Evolutionary conservation across 2,797 vertebrate species (phyloP).

Genomic region (Tokudaia muenninki): DNA sequence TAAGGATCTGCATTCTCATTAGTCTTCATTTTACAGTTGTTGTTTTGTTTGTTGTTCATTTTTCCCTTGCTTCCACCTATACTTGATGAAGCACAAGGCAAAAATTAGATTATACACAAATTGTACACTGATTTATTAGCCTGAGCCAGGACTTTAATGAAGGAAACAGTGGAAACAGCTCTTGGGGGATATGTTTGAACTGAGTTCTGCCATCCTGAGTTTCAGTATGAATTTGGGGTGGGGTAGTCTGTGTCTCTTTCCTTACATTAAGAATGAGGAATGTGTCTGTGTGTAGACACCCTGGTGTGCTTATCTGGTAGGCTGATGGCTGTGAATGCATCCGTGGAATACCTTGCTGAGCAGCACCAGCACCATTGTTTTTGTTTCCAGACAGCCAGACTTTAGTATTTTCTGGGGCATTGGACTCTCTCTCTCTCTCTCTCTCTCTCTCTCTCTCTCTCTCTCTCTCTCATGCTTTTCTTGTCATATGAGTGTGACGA

Average conservation of each 20-base stretch:
- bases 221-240: neutral
- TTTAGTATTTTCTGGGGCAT: rapidly evolving
- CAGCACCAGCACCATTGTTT: neutral
- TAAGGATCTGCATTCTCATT: conserved; percentile 38
- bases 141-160: conserved; percentile 64
- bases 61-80: conserved; percentile 58
- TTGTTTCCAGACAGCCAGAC: neutral
- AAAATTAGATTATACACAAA: conserved; percentile 79
- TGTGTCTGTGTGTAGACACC: neutral
- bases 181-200: conserved; percentile 4
- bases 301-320: rapidly evolving
- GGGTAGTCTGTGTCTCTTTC: neutral
- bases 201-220: neutral
- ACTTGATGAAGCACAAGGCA: conserved; percentile 66
- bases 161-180: neutral
- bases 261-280: neutral
- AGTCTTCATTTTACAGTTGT: conserved; percentile 67
- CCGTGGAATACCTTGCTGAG: rapidly evolving
- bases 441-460: neutral
- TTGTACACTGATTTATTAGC: conserved; percentile 79
- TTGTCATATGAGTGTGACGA: rapidly evolving
- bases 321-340: neutral
- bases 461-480: neutral
- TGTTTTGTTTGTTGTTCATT: conserved; percentile 22
- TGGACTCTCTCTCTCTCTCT: neutral